Percentiles rank a stretch among this genome's conserved stretches.
phyloP scores from a whole-genome alignment of 2,888 invertebrate species.

The Tipula confusa region DNA sequence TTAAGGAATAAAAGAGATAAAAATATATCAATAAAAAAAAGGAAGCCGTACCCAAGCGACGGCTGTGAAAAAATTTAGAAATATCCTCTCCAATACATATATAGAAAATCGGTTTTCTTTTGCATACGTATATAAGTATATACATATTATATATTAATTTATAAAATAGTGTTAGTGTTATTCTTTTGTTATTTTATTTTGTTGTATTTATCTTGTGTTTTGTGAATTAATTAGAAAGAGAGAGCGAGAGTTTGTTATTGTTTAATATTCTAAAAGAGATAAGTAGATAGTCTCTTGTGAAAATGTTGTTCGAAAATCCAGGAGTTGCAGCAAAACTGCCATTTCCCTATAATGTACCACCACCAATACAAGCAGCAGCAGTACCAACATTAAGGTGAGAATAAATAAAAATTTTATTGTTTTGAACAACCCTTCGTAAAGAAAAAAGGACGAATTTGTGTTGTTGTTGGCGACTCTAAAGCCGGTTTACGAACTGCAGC shows the following conservation, averaged over 20 bases:
- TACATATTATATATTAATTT: background rate
- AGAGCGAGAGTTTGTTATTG: background rate
- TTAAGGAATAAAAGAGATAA: background rate
- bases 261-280: background rate
- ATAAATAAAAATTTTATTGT: background rate
- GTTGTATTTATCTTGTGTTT: background rate
- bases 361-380: conserved; percentile 56
- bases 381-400: conserved; percentile 50
- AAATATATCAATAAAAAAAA: background rate
- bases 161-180: conserved; percentile 5
- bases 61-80: background rate
- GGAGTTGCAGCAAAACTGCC: conserved; percentile 60
- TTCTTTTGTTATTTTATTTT: conserved; percentile 20
- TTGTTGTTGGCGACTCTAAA: background rate
- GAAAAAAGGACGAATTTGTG: background rate
- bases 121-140: background rate
- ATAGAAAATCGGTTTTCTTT: background rate
- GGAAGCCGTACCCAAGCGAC: conserved; percentile 25
- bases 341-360: conserved; percentile 67
- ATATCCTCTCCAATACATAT: background rate
- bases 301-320: conserved; percentile 69
- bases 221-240: conserved; percentile 12
- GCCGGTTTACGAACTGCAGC: background rate
- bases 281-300: conserved; percentile 20
- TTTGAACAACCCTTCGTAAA: conserved; percentile 7